A percentile compares a stretch with the other conserved stretches of the same genome.
Conservation (phyloP, 2,113 vertebrate species). For the Dromiciops gliroides region DNA sequence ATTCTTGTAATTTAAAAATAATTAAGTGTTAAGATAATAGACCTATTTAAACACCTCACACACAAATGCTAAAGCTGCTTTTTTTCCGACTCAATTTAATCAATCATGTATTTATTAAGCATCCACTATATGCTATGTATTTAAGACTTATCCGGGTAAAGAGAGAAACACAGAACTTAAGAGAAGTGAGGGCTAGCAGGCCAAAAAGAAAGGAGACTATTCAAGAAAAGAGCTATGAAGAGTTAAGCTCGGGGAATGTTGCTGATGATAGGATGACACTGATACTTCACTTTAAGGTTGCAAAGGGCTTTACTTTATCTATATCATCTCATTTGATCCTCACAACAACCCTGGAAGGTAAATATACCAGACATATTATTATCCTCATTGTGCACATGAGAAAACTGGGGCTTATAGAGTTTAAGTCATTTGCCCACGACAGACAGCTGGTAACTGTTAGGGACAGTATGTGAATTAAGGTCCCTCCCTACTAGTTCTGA, state of each 20-base stretch:
- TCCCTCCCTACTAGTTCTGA: background rate
- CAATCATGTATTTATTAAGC: background rate
- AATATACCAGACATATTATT: background rate
- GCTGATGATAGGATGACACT: background rate
- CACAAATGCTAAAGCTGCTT: background rate
- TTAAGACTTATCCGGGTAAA: background rate
- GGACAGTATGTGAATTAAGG: too few species aligned
- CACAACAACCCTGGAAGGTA: background rate
- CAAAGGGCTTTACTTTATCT: background rate
- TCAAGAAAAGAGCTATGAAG: background rate
- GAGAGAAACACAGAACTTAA: background rate
- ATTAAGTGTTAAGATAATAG: background rate
- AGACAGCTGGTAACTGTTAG: background rate
- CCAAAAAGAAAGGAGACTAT: fast-evolving
- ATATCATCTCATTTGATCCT: background rate
- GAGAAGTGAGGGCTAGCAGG: background rate
- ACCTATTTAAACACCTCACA: background rate
- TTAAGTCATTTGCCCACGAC: background rate
- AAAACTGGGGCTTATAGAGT: background rate
- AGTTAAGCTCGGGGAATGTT: background rate
- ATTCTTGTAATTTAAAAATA: background rate
- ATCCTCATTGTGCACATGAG: background rate
- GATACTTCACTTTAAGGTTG: background rate
- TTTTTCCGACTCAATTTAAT: background rate
- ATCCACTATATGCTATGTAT: background rate